Evolutionary conservation across 2,888 invertebrate genomes (phyloP).

Genomic region (Sesia apiformis): DNA sequence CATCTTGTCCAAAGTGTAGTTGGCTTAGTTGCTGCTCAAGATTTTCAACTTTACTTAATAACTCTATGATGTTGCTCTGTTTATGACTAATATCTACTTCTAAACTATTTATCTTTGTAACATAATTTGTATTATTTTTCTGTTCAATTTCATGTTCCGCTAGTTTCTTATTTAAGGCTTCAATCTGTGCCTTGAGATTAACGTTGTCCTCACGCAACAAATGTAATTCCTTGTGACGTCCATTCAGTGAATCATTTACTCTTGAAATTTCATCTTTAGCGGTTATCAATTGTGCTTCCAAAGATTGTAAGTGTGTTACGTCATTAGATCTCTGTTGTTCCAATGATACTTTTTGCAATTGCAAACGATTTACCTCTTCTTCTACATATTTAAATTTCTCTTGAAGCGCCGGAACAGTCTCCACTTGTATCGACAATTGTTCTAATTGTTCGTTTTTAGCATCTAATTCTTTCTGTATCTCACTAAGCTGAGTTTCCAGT

Average conservation of each 20-base stretch:
- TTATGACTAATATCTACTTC: slow-evolving; percentile 51
- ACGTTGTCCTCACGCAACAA: slow-evolving; percentile 34
- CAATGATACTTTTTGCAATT: slow-evolving; percentile 31
- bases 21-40: slow-evolving; percentile 48
- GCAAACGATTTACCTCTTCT: slow-evolving; percentile 46
- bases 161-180: slow-evolving; percentile 50
- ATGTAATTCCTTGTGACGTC: slow-evolving; percentile 35
- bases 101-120: slow-evolving; percentile 49
- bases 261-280: slow-evolving; percentile 25
- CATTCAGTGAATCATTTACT: slow-evolving; percentile 30
- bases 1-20: slow-evolving; percentile 69
- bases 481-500: slow-evolving; percentile 70
- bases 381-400: slow-evolving; percentile 54
- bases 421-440: slow-evolving; percentile 42
- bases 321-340: slow-evolving; percentile 42
- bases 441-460: slow-evolving; percentile 41
- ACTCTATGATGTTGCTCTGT: slow-evolving; percentile 43
- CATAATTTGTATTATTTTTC: slow-evolving; percentile 49
- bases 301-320: slow-evolving; percentile 23
- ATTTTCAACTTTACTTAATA: slow-evolving; percentile 40
- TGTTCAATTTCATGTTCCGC: slow-evolving; percentile 56
- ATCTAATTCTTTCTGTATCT: slow-evolving; percentile 43
- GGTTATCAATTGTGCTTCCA: slow-evolving; percentile 26
- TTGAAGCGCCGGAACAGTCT: slow-evolving; percentile 45
- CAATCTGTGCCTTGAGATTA: slow-evolving; percentile 35